These are phyloP conservation scores for Oceanodroma tethys DNA, from an alignment of 2,113 vertebrate species.

Conservation along the genomic window DNA sequence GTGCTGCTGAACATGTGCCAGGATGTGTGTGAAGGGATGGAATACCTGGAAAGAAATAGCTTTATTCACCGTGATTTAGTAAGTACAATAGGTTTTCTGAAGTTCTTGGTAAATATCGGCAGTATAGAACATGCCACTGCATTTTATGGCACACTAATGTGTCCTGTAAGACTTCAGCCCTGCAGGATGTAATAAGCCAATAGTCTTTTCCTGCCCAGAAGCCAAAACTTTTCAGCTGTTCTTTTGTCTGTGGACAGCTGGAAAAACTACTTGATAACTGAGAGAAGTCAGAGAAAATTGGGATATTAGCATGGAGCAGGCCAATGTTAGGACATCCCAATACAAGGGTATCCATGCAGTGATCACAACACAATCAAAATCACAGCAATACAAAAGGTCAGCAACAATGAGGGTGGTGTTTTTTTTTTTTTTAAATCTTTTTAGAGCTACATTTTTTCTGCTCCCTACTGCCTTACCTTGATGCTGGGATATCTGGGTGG, in stretches of 20 bases:
- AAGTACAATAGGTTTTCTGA: background rate
- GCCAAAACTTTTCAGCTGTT: background rate
- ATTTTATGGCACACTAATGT: background rate
- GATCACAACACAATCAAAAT: background rate
- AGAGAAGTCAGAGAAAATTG: background rate
- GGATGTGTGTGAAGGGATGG: conserved; percentile 85
- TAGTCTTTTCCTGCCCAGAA: background rate
- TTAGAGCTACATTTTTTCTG: background rate
- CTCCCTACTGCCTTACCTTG: background rate
- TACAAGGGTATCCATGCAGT: background rate
- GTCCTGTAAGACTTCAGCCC: background rate
- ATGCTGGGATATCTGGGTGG: background rate
- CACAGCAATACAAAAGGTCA: background rate
- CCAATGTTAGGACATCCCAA: background rate
- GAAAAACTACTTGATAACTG: background rate
- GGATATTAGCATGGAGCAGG: background rate
- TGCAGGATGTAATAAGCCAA: background rate
- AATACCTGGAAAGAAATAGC: conserved; percentile 79
- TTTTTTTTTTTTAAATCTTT: background rate
- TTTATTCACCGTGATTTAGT: conserved; percentile 89
- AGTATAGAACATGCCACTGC: background rate
- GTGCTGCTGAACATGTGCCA: conserved; percentile 77
- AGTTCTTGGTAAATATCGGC: background rate
- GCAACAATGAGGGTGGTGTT: background rate
- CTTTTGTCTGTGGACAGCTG: background rate